These are phyloP conservation scores for Orthosia incerta DNA, from an alignment of 2,888 invertebrate species.

Conservation along the genomic window DNA sequence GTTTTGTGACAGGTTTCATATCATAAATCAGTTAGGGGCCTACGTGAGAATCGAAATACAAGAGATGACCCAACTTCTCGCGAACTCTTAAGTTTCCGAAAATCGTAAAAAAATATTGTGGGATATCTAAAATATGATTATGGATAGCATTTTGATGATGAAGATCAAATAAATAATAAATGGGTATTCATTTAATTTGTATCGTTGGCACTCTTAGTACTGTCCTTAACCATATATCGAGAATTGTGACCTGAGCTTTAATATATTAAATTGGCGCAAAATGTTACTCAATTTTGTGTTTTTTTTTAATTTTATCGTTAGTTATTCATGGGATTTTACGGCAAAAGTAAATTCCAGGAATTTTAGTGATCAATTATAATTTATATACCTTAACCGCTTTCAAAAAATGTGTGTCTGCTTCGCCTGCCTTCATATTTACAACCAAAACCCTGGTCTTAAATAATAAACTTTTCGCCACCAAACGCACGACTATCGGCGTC, in stretches of 20 bases:
- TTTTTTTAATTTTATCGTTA: not conserved
- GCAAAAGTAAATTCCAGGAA: not conserved
- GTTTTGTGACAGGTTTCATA: constrained; percentile 67
- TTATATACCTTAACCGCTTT: not conserved
- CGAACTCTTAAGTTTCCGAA: constrained; percentile 64
- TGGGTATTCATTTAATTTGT: not conserved
- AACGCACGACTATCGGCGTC: constrained; percentile 51
- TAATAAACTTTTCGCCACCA: constrained; percentile 54
- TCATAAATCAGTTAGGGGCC: constrained; percentile 76
- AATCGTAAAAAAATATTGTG: constrained; percentile 12
- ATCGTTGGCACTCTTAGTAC: not conserved
- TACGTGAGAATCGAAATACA: constrained; percentile 74
- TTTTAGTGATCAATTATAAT: not conserved
- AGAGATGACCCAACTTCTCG: constrained; percentile 76
- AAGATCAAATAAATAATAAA: constrained; percentile 6
- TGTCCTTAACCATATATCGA: not conserved
- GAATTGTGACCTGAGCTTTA: too few relatives aligned
- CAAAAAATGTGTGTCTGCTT: too few relatives aligned
- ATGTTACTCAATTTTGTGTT: not conserved
- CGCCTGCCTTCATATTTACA: not conserved
- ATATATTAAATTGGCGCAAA: too few relatives aligned
- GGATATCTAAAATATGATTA: constrained; percentile 2
- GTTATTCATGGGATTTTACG: too few relatives aligned
- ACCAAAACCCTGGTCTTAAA: constrained; percentile 26
- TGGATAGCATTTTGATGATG: not conserved